Base-by-base conservation (phyloP, 2,113 vertebrate species). In the Baryphthengus martii region DNA sequence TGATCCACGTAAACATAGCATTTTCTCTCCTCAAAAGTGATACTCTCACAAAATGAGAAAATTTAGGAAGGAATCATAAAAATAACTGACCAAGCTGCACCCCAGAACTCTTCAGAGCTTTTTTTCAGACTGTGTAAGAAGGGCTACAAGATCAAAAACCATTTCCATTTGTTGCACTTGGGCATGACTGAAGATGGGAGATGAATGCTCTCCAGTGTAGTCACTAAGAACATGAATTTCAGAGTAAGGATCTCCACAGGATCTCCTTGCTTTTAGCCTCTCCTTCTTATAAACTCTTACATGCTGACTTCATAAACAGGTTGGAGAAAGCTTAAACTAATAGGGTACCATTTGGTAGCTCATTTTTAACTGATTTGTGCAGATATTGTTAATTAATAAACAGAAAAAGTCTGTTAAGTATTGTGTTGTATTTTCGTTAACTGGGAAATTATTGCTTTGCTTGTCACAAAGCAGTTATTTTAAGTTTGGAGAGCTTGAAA, bases 361-460 rank as follows among this genome's bases (percentile, higher is more conserved):
- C 12, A 86, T 90, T 95, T 94, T 78, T 78, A 67, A 53, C 75
- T 37, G 35, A 84, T 63, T 65, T 90, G 31, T 86, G n/a, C 44
- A 77, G 72, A 81, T 65, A 81, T 24, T 59, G 33, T 31, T 94
- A 82, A 89, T 79, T 94, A 84, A 86, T 86, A 93, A 90, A 77
- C 29, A 78, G 39, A 52, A 14, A 71, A 88, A 70, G 11, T 49
- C 75, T n/a, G 74, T 85, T 80, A 88, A 79, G 13, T 59, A 85
- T 59, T 4, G 0, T 45, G 55, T 59, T 85, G 26, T 61, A 7
- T 42, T 95, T 93, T 68, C 47, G 33, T 81, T 94, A 93, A 47
- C 23, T n/a, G 35, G 17, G 24, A 91, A 88, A 84, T 47, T 75
- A 78, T 67, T 65, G 21, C 26, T 71, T 91, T 86, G 85, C 39